Base-by-base conservation (phyloP, 2,113 vertebrate species). In the Sinocyclocheilus anophthalmus region DNA sequence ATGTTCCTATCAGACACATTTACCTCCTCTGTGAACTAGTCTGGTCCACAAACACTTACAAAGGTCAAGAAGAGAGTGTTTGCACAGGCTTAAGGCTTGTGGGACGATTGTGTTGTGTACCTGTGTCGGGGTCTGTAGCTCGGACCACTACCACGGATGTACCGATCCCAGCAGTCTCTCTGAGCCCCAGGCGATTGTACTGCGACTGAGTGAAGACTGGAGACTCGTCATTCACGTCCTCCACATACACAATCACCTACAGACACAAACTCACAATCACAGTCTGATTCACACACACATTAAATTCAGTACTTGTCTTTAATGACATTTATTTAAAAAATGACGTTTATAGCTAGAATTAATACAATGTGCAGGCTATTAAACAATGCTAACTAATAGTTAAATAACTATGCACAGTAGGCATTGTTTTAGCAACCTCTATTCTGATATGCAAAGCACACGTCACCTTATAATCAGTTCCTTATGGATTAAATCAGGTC, bases 191-290 rank as follows among this genome's bases (percentile, higher is more conserved):
- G 0, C 98, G 97, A 93, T 95, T 99, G 90, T 99, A 99, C 90
- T 99, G 98, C 75, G 97, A 95, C 92, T 98, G 97, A 10, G 97
- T 98, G 90, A 99, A 99, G 86, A 96, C 93, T 0, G 98, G 98
- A 13, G 92, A 85, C 92, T 99, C 98, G 0, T 99, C 98, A 0
- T 99, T 99, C 87, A 97, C 96, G 0, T 99, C 98, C 1, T 99
- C 96, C 87, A 99, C 96, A 0, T 99, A 98, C 33, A 99, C 90
- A 0, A 99, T 99, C 84, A 99, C 98, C 98, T 99, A 53, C 30
- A 20, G 0, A 84, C 73, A 57, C 13, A 85, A 3, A 76, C 57
- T 20, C 55, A 33, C 13, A 4, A 65, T 45, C 26, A 78, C 61
- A 83, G 26, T 22, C 65, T 65, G 37, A 39, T 18, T 33, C 13